phyloP scores from a whole-genome alignment of 2,888 invertebrate genomes.

The Euplagia quadripunctaria region DNA sequence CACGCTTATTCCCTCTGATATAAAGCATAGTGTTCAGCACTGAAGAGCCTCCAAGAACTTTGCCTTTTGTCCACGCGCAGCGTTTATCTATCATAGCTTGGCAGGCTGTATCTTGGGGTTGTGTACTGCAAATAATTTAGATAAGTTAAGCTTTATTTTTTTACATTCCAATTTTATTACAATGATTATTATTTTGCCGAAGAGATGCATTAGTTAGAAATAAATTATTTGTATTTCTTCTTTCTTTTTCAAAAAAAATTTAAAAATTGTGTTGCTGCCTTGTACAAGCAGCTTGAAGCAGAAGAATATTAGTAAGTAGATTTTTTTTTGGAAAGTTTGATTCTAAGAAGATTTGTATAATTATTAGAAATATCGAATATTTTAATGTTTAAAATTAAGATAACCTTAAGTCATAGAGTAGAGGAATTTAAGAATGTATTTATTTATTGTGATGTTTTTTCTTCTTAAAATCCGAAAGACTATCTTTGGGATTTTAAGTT shows the following conservation, averaged over 20 bases:
- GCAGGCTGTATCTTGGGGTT: conserved; percentile 94
- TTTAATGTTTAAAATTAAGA: neutral
- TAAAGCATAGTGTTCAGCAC: conserved; percentile 97
- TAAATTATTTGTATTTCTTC: neutral
- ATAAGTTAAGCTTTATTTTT: neutral
- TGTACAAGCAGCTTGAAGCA: no score
- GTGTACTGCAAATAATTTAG: conserved; percentile 88
- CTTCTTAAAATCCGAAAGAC: no score
- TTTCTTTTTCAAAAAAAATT: no score
- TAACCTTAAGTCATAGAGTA: neutral
- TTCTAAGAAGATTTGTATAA: no score
- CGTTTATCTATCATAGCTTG: conserved; percentile 95
- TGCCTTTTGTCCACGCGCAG: conserved; percentile 96
- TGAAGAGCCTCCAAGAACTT: conserved; percentile 95
- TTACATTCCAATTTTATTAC: neutral
- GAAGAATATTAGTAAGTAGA: no score
- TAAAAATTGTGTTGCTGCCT: no score
- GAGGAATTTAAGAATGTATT: no score
- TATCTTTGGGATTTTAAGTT: no score
- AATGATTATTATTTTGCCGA: neutral
- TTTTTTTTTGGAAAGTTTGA: no score
- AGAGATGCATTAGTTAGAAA: neutral
- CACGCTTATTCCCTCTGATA: conserved; percentile 94
- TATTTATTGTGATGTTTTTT: no score
- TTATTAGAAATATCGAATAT: no score